Conservation (phyloP, 1,140 invertebrate species). For the Doryteuthis pealeii region DNA sequence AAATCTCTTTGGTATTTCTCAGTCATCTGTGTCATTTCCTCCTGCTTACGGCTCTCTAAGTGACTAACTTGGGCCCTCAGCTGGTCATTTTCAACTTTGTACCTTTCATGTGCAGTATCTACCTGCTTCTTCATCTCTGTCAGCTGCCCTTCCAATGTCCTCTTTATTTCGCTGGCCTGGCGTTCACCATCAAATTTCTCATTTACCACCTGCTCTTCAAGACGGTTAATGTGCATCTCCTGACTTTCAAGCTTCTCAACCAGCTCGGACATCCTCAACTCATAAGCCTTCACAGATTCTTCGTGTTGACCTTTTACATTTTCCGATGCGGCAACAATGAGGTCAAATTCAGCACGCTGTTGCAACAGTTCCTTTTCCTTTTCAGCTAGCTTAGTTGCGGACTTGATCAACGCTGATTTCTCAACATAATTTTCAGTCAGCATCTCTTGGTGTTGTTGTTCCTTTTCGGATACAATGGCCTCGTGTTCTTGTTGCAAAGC, state of each 20-base stretch:
- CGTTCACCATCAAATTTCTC: background rate
- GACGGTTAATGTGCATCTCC: background rate
- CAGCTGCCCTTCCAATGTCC: too few relatives aligned
- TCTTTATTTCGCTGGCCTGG: background rate
- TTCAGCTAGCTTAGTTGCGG: background rate
- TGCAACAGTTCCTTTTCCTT: background rate
- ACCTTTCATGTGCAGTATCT: too few relatives aligned
- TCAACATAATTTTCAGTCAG: background rate
- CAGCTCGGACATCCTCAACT: background rate
- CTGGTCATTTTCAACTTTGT: too few relatives aligned
- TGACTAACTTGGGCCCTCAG: too few relatives aligned
- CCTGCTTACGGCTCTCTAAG: too few relatives aligned
- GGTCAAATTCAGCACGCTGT: constrained; percentile 2
- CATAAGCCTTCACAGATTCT: background rate
- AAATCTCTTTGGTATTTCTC: too few relatives aligned
- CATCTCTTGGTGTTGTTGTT: too few relatives aligned
- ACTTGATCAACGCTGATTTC: background rate
- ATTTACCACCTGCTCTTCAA: background rate
- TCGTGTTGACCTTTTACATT: background rate
- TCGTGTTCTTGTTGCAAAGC: too few relatives aligned
- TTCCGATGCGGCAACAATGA: background rate
- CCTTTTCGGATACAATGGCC: too few relatives aligned
- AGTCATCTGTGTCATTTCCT: too few relatives aligned
- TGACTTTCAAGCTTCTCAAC: background rate
- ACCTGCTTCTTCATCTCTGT: too few relatives aligned